phyloP scores from a whole-genome alignment of 2,888 invertebrate species.

The Choristoneura rosaceana region DNA sequence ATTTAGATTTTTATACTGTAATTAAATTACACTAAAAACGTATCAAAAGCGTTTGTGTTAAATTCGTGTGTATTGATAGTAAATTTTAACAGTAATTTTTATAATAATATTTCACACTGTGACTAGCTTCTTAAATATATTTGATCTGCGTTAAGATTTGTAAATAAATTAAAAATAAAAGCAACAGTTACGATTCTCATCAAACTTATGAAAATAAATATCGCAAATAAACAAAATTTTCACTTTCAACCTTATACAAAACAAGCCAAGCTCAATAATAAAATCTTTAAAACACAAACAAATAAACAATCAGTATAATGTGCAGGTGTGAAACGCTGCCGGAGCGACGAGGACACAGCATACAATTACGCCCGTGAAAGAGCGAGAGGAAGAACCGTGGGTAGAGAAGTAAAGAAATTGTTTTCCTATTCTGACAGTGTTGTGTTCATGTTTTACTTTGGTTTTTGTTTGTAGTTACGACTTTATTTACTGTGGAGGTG shows the following conservation, averaged over 20 bases:
- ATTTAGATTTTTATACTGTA: too few relatives aligned
- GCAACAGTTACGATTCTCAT: too few relatives aligned
- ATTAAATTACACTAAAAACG: too few relatives aligned
- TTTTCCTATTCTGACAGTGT: constrained; percentile 26
- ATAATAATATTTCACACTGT: too few relatives aligned
- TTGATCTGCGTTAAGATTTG: too few relatives aligned
- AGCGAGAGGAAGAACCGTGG: constrained; percentile 21
- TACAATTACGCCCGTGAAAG: background rate
- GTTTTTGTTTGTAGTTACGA: constrained; percentile 5
- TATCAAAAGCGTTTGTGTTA: too few relatives aligned
- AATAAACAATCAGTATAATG: constrained; percentile 37
- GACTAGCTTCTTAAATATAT: too few relatives aligned
- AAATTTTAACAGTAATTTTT: too few relatives aligned
- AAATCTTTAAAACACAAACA: constrained; percentile 36
- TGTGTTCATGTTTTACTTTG: constrained; percentile 23
- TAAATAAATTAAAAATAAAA: too few relatives aligned
- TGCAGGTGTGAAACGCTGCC: constrained; percentile 34
- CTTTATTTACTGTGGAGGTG: constrained; percentile 13
- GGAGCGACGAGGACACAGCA: constrained; percentile 9
- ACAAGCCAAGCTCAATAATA: constrained; percentile 15
- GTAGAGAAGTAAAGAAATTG: constrained; percentile 15
- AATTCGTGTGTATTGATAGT: too few relatives aligned
- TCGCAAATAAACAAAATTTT: background rate
- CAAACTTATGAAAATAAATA: too few relatives aligned
- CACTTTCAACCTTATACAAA: constrained; percentile 8